These are phyloP conservation scores for Drosophila serrata DNA, from an alignment of 1,140 invertebrate species.

Conservation along the genomic window DNA sequence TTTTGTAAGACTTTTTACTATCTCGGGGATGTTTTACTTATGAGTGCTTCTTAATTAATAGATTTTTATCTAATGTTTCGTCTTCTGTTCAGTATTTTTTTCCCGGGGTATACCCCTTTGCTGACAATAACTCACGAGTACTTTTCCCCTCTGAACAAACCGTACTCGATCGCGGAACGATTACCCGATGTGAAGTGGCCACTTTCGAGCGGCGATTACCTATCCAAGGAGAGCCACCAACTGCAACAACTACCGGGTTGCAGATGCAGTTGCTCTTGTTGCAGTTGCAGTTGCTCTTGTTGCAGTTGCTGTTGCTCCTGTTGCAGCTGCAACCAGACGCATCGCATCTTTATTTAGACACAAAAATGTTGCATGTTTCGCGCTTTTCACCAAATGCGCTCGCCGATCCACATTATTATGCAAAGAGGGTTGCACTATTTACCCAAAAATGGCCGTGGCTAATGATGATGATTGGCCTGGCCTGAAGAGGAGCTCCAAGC, in stretches of 20 bases:
- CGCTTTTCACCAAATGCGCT: slow-evolving; percentile 81
- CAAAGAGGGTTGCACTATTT: slow-evolving; percentile 84
- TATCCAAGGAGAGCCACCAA: slow-evolving; percentile 20
- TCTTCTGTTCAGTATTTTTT: slow-evolving; percentile 12
- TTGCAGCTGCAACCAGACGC: slow-evolving; percentile 40
- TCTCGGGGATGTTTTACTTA: background rate
- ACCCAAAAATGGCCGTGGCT: slow-evolving; percentile 82
- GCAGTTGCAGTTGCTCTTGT: slow-evolving; percentile 10
- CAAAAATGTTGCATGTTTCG: slow-evolving; percentile 82
- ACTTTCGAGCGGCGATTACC: slow-evolving; percentile 48
- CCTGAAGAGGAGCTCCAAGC: slow-evolving; percentile 19
- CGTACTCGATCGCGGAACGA: slow-evolving; percentile 37
- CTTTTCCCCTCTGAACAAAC: slow-evolving; percentile 13
- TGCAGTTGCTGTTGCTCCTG: slow-evolving; percentile 16
- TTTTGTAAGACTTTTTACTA: background rate
- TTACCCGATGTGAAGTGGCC: slow-evolving; percentile 44
- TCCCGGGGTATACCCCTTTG: background rate
- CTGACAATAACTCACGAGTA: slow-evolving; percentile 10
- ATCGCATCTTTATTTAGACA: slow-evolving; percentile 83
- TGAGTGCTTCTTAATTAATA: background rate
- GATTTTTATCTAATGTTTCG: background rate
- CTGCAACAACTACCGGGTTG: slow-evolving; percentile 75
- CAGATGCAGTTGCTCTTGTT: slow-evolving; percentile 45
- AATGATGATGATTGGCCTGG: slow-evolving; percentile 79
- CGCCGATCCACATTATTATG: slow-evolving; percentile 81